phyloP scores from a whole-genome alignment of 2,113 vertebrate species.

The Hippocampus mohnikei region DNA sequence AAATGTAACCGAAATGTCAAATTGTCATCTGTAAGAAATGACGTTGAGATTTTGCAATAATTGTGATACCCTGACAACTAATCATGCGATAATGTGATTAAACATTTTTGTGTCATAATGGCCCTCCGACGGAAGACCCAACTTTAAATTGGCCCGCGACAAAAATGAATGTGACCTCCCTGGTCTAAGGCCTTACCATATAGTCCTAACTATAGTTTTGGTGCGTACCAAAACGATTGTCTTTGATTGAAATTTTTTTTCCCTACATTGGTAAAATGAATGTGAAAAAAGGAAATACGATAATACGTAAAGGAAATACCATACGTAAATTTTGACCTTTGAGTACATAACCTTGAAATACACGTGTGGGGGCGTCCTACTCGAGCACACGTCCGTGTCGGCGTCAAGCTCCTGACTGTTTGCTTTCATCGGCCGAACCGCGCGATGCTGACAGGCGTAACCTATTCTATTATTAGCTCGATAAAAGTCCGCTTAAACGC shows the following conservation, averaged over 20 bases:
- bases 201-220: too few species aligned
- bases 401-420: conserved; percentile 43
- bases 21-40: too few species aligned
- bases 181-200: too few species aligned
- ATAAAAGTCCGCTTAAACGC: conserved; percentile 71
- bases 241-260: background rate
- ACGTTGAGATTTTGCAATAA: too few species aligned
- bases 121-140: too few species aligned
- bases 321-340: conserved; percentile 30
- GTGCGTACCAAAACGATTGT: background rate
- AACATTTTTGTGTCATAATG: too few species aligned
- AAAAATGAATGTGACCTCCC: too few species aligned
- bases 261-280: background rate
- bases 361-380: conserved; percentile 20
- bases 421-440: conserved; percentile 19
- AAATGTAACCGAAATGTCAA: too few species aligned
- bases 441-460: conserved; percentile 44
- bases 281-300: conserved; percentile 19
- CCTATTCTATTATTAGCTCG: conserved; percentile 77
- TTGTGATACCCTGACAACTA: too few species aligned
- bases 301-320: conserved; percentile 4
- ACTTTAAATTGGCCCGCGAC: too few species aligned
- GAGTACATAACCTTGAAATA: conserved; percentile 23
- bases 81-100: too few species aligned
- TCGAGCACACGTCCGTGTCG: conserved; percentile 31